A percentile compares a stretch with the other conserved stretches of the same genome.
phyloP scores from a whole-genome alignment of 2,888 invertebrate species.

The Lycia hirtaria region DNA sequence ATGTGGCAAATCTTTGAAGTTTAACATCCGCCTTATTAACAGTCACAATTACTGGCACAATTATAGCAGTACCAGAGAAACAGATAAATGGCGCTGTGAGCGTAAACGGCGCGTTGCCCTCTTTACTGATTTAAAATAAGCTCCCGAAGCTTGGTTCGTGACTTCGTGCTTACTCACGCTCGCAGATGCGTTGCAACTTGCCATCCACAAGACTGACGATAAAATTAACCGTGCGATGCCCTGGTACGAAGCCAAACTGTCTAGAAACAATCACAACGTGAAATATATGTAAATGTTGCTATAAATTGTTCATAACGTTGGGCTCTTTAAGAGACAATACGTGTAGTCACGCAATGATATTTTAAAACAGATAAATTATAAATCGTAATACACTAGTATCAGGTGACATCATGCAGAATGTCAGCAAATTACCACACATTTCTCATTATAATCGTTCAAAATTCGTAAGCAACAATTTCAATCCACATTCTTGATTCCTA shows the following conservation, averaged over 20 bases:
- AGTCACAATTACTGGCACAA: slow-evolving; percentile 12
- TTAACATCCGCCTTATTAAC: slow-evolving; percentile 34
- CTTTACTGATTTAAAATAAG: slow-evolving; percentile 60
- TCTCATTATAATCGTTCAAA: too few species aligned
- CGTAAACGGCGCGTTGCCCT: slow-evolving; percentile 50
- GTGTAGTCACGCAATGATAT: neutral
- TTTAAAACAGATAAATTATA: neutral
- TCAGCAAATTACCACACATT: too few species aligned
- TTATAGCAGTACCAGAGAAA: slow-evolving; percentile 18
- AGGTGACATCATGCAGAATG: too few species aligned
- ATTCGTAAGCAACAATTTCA: too few species aligned
- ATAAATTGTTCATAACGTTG: neutral
- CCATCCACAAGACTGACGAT: slow-evolving; percentile 53
- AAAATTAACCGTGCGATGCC: slow-evolving; percentile 57
- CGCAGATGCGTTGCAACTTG: slow-evolving; percentile 58
- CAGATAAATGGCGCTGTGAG: slow-evolving; percentile 36
- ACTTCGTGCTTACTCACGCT: slow-evolving; percentile 60
- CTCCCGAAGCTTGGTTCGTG: slow-evolving; percentile 53
- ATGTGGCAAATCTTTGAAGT: slow-evolving; percentile 27
- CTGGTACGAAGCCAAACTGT: slow-evolving; percentile 46
- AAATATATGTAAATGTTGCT: slow-evolving; percentile 10
- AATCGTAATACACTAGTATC: neutral
- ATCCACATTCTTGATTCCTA: too few species aligned
- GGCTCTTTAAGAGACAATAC: neutral
- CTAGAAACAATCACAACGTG: slow-evolving; percentile 23